Base-by-base conservation (phyloP, 92 coral and sea anemone species). In the Pocillopora meandrina region DNA sequence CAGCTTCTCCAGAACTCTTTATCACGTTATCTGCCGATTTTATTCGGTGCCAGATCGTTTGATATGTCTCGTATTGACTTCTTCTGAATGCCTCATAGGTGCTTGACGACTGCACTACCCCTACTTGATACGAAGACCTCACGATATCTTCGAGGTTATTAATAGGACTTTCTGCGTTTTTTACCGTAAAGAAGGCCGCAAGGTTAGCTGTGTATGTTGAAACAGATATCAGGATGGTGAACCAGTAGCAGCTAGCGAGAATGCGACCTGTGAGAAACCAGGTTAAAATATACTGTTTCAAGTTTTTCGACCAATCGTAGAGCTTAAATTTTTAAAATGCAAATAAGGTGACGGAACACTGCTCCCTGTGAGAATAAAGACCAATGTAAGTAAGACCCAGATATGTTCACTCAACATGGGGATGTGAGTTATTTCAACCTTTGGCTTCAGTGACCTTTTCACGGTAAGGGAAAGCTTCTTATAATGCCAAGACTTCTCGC, bases 131-230 rank as follows among this genome's bases (percentile, higher is more conserved):
- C 4, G 62, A 17, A 12, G 94, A 91, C 0, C 36, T 14, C 0
- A 85, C 65, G 11, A 90, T 86, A 49, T 82, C 89, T 15, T 91
- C 74, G 16, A 91, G 72, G 69, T 83, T 85, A 10, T 86, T 74
- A 1, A 91, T 84, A 1, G 85, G 90, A 3, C 23, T 9, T 6
- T 61, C 74, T 13, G 84, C 75, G 82, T 79, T 85, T 31, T 85
- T 89, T 20, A 91, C 94, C 15, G 94, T 88, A 78, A 91, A 88
- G 67, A 86, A 91, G 0, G 94, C 94, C 5, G 86, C 94, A 23
- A 88, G 70, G 58, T 91, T 91, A 12, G 94, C 94, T 0, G 93
- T 90, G 89, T 90, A 90, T 12, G 93, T 90, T 23, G 93, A 84
- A 1, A 87, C 76, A 91, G 83, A 87, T 12, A 90, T 79, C 14